phyloP scores from a whole-genome alignment of 2,797 vertebrate species.

The Mus caroli region DNA sequence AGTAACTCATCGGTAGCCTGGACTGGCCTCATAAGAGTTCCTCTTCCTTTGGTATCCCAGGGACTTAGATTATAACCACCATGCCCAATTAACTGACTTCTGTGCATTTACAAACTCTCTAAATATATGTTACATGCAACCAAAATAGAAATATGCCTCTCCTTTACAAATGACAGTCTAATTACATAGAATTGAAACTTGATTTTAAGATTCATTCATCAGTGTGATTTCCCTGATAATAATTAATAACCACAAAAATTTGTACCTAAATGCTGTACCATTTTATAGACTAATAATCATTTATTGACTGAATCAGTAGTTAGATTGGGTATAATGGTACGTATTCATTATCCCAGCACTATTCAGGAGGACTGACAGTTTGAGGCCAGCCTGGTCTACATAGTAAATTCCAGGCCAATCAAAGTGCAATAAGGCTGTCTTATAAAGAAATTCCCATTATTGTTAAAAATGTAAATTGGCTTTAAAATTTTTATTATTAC shows the following conservation, averaged over 20 bases:
- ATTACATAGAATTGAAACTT: not conserved
- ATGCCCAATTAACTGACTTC: not conserved
- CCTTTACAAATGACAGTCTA: not conserved
- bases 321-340: not conserved
- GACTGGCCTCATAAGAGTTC: not conserved
- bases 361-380: not conserved
- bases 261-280: not conserved
- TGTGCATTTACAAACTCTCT: not conserved
- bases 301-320: not conserved
- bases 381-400: not conserved
- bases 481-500: not conserved
- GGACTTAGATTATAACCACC: not conserved
- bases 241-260: slow-evolving; percentile 10
- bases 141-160: not conserved
- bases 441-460: not conserved
- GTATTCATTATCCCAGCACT: not conserved
- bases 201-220: not conserved
- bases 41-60: not conserved
- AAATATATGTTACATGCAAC: not conserved
- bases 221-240: not conserved
- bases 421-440: not conserved
- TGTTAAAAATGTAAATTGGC: not conserved
- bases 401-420: not conserved
- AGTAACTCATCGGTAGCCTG: not conserved
- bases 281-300: not conserved